These are phyloP conservation scores for Hemiprocne comata DNA, from an alignment of 2,113 vertebrate species.

Conservation along the genomic window DNA sequence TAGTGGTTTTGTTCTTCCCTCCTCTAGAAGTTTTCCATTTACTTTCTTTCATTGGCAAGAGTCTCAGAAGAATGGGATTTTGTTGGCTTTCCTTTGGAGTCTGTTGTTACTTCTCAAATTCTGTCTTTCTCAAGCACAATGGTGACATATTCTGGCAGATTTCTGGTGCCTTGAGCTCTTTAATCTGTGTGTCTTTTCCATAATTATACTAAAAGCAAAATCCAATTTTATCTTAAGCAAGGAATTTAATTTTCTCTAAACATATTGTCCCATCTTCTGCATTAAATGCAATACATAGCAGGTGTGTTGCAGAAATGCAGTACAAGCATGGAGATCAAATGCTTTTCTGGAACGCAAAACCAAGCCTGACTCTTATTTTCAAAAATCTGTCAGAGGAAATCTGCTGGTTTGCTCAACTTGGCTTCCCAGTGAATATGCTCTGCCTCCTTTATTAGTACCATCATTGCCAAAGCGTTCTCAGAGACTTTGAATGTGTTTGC, in stretches of 20 bases:
- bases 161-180: not conserved
- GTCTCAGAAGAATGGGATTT: not conserved
- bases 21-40: not conserved
- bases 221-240: not conserved
- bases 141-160: not conserved
- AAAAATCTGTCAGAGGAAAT: not conserved
- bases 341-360: not conserved
- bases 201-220: conserved; percentile 13
- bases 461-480: not conserved
- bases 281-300: not conserved
- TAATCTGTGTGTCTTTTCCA: not conserved
- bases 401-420: not conserved
- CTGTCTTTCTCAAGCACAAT: not conserved
- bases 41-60: not conserved
- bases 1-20: not conserved
- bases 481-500: not conserved
- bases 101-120: not conserved
- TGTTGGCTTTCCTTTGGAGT: not conserved
- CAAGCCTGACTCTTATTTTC: not conserved
- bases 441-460: not conserved
- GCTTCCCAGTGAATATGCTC: not conserved
- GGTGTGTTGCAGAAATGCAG: not conserved
- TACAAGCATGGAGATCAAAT: not conserved
- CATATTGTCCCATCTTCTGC: not conserved
- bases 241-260: not conserved